Base-by-base conservation (phyloP, 2,888 invertebrate genomes). In the Magallana nippona region DNA sequence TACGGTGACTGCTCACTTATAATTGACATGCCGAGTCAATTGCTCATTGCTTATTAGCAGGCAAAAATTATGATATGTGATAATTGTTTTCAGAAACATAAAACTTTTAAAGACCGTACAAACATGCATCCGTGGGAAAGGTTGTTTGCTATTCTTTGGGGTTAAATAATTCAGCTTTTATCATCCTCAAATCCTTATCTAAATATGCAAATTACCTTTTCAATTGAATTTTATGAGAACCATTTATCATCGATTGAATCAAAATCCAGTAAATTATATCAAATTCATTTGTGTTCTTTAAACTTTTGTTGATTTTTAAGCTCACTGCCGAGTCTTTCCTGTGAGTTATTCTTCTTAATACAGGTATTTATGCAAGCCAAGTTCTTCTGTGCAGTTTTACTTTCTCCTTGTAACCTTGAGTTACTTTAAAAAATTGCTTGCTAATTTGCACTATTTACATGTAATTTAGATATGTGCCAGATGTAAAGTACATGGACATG, bases 1-100 rank as follows among this genome's bases (percentile, higher is more conserved):
- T 63, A 27, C 71, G 32, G 27, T 71, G 71, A 71, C 71, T 71
- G 71, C 22, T 71, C 71, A 71, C 27, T 71, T 71, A 71, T 71
- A 71, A 71, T 27, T 27, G 22, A 27, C 71, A 13, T 27, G 32
- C 27, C 13, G 71, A 71, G 27, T 71, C 32, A 11, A 60, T 60
- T n/a, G 15, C 32, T 22, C 27, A 27, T 32, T 32, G 71, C 32
- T 71, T 27, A 71, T 71, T 22, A 71, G 32, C 71, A 71, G 22
- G 17, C 13, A 71, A 22, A 32, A 13, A 15, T 27, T 71, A 27
- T 5, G 22, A 71, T 15, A 71, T 71, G 71, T 32, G 32, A 27
- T 71, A 27, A 71, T 71, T 60, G 60, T 60, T 60, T 71, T 71
- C 71, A 27, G 71, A 71, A 71, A 13, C 71, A 22, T 27, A 27